A percentile compares a stretch with the other conserved stretches of the same genome.
Evolutionary conservation across 2,797 vertebrate genomes (phyloP).

Genomic region (Carapus acus): DNA sequence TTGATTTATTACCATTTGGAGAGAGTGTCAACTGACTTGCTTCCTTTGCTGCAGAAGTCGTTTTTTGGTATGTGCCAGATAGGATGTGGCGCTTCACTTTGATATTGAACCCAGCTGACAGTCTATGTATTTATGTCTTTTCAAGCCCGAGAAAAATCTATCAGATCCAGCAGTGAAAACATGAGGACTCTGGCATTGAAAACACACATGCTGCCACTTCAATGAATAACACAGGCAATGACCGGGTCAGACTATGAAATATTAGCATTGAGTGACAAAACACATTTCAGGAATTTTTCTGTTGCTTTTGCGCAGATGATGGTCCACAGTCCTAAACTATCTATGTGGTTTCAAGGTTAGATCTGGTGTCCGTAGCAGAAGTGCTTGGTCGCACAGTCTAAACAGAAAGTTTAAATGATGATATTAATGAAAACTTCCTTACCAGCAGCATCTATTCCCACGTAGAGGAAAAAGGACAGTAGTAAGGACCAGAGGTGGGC

Average conservation of each 20-base stretch:
- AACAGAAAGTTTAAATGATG: slow-evolving; percentile 1
- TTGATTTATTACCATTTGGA: slow-evolving; percentile 65
- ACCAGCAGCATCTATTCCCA: slow-evolving; percentile 63
- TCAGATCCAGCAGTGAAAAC: slow-evolving; percentile 53
- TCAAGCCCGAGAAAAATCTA: slow-evolving; percentile 49
- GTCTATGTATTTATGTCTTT: slow-evolving; percentile 56
- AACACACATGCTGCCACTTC: slow-evolving; percentile 36
- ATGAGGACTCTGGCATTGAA: slow-evolving; percentile 49
- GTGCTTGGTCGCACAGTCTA: neutral
- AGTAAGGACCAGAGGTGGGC: slow-evolving; percentile 46
- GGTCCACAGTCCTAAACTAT: neutral
- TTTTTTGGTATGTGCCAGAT: slow-evolving; percentile 47
- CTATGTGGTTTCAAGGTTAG: neutral
- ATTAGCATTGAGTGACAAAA: slow-evolving; percentile 8
- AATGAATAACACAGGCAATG: slow-evolving; percentile 33
- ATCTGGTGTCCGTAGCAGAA: neutral
- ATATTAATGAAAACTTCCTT: slow-evolving; percentile 33
- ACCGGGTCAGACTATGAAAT: slow-evolving; percentile 35
- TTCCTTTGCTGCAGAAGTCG: slow-evolving; percentile 51
- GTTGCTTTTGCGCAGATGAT: neutral
- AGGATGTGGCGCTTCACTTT: slow-evolving; percentile 66
- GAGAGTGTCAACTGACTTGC: slow-evolving; percentile 54
- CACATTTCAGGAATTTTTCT: neutral
- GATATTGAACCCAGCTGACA: slow-evolving; percentile 61
- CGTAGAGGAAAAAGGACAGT: slow-evolving; percentile 49